These are phyloP conservation scores for Morelia viridis DNA, from an alignment of 2,797 vertebrate genomes.

Conservation along the genomic window DNA sequence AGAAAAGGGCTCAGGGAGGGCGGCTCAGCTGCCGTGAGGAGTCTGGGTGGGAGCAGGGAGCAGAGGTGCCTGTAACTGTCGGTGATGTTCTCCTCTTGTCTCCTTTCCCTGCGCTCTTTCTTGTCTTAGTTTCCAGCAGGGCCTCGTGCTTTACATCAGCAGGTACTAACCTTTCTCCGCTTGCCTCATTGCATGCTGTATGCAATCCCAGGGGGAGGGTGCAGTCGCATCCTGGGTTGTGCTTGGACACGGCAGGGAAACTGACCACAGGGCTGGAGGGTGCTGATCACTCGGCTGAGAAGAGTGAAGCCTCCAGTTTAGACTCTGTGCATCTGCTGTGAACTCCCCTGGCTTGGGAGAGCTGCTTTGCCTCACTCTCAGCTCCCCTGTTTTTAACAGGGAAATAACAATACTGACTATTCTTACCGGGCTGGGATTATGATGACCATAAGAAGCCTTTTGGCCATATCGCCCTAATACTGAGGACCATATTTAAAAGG, in stretches of 20 bases:
- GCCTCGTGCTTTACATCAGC: slow-evolving; percentile 87
- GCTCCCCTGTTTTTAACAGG: not conserved
- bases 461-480: not conserved
- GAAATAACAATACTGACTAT: too few species aligned
- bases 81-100: slow-evolving; percentile 66
- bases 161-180: slow-evolving; percentile 76
- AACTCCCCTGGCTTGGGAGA: not conserved
- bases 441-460: not conserved
- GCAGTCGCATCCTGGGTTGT: not conserved
- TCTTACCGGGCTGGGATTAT: not conserved
- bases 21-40: too few species aligned
- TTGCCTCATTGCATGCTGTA: slow-evolving; percentile 50
- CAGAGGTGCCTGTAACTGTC: slow-evolving; percentile 1
- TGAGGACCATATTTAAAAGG: not conserved
- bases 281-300: not conserved
- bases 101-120: slow-evolving; percentile 71
- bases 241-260: slow-evolving; percentile 56
- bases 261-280: not conserved
- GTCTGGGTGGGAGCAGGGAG: not conserved
- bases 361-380: not conserved
- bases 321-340: too few species aligned
- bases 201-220: not conserved
- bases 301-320: not conserved
- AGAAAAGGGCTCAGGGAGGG: not conserved
- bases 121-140: slow-evolving; percentile 83